A percentile compares a stretch with the other conserved stretches of the same genome.
Evolutionary conservation across 2,888 invertebrate species (phyloP).

Genomic region (Hirtodrosophila cameraria): DNA sequence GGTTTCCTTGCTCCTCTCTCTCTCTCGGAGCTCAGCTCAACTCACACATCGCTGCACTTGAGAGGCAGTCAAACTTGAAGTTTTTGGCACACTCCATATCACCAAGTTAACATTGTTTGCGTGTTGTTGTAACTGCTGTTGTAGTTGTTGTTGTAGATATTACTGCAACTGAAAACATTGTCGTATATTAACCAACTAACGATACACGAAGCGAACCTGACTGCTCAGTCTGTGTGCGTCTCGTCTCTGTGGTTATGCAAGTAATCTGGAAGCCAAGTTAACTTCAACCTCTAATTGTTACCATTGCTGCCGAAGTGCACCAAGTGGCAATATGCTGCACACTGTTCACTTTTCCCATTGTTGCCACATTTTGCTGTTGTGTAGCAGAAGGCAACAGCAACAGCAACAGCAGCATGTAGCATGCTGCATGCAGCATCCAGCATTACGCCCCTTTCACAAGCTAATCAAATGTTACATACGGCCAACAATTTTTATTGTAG

Average conservation of each 20-base stretch:
- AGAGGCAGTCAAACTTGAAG: conserved; percentile 46
- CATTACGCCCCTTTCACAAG: conserved; percentile 43
- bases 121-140: conserved; percentile 12
- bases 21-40: too few relatives aligned
- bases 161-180: conserved; percentile 45
- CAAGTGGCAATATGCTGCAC: conserved; percentile 46
- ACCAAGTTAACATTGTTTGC: conserved; percentile 6
- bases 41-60: conserved; percentile 49
- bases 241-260: conserved; percentile 50
- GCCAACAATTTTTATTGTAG: conserved; percentile 71
- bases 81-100: conserved; percentile 25
- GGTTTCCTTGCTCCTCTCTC: conserved; percentile 2
- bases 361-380: conserved; percentile 8
- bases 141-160: conserved; percentile 6
- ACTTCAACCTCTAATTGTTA: conserved; percentile 70
- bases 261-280: conserved; percentile 56
- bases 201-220: conserved; percentile 24
- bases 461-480: conserved; percentile 76
- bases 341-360: conserved; percentile 27
- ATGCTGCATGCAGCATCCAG: background rate
- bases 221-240: conserved; percentile 22
- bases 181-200: conserved; percentile 61
- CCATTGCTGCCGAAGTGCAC: conserved; percentile 56
- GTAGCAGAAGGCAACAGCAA: conserved; percentile 11
- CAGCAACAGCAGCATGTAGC: background rate